Base-by-base conservation (phyloP, 2,113 vertebrate species). In the Paedocypris sp. region DNA sequence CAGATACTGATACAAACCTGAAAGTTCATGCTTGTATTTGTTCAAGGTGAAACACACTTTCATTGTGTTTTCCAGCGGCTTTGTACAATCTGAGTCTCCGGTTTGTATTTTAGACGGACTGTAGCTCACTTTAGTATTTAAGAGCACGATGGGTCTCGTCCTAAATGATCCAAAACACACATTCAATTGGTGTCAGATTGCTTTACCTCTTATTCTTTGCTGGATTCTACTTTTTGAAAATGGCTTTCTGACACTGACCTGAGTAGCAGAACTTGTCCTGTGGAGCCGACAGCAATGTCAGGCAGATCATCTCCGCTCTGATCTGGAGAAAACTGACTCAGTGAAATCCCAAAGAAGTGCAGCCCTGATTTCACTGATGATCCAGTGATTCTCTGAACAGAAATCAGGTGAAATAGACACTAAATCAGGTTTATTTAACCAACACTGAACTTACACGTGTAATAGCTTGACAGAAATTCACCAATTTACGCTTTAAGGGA, bases 221-320 rank as follows among this genome's bases (percentile, higher is more conserved):
- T n/a, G n/a, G n/a, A n/a, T n/a, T n/a, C n/a, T n/a, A n/a, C n/a
- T n/a, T n/a, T n/a, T n/a, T n/a, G n/a, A n/a, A n/a, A n/a, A n/a
- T 56, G 11, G 3, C 15, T n/a, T 51, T 6, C 13, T 2, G 13
- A 35, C 28, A 31, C 42, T 62, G 13, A 87, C 86, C 86, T 80
- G 60, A 87, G 75, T 25, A 87, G 36, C n/a, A 79, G 26, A 52
- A 86, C 79, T 4, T 0, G 29, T 3, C 83, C 83, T 62, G 73
- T 83, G 60, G 84, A 81, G 36, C 85, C 83, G 23, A 86, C 80
- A 0, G 76, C 81, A 26, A 84, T 59, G 38, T 83, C 82, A 13
- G 75, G 74, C 9, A 87, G 69, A 1, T 0, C 0, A 26, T 87
- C 85, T 1, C 1, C 0, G 43, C 69, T 83, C 4, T 64, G 78